Evolutionary conservation across 2,797 vertebrate genomes (phyloP), one percentile per base, ranked within the genome.

Genomic region (Rhyacichthys aspro): DNA sequence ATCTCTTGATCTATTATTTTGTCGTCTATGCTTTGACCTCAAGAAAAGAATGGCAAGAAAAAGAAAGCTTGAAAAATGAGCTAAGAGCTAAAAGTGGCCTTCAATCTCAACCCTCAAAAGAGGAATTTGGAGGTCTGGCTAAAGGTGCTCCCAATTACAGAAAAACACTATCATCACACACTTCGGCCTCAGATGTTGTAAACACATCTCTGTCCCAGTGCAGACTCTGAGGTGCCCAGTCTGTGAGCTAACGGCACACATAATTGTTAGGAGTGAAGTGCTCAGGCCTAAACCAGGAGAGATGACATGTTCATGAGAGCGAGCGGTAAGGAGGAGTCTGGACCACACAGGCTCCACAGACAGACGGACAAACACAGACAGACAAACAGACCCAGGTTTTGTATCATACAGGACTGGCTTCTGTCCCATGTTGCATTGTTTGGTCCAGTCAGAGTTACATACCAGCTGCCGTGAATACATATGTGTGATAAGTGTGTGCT

Each of bases 181-280:
- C 56, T 66, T 68, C 49, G 59, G 63, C 61, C 66, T 47, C 56
- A 52, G 61, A 45, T 79, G 55, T 72, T 76, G 79, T 86, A 88
- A 85, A 88, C 79, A 86, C 75, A 61, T 59, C 59, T 80, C 49
- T 16, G 55, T 67, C 63, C 37, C 8, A 74, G 73, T 58, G 65
- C 76, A 86, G 81, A 86, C 78, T 76, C 70, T 10, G 69, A 86
- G 85, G 85, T 85, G 79, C 78, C 79, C 63, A 38, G 61, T 74
- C 83, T 78, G 63, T 73, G 86, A 82, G 84, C 77, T 74, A 82
- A 86, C 79, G 78, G 78, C 67, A 78, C 74, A 83, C 85, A 88
- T 91, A 89, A 91, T 90, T 80, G 83, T 88, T 85, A 86, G 79
- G 84, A 84, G 63, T 79, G 76, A 83, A 72, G 63, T 80, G 67